Percentiles rank a stretch among this genome's conserved stretches.
Evolutionary conservation across 2,797 vertebrate genomes (phyloP).

Genomic region (Taenioides sp.): DNA sequence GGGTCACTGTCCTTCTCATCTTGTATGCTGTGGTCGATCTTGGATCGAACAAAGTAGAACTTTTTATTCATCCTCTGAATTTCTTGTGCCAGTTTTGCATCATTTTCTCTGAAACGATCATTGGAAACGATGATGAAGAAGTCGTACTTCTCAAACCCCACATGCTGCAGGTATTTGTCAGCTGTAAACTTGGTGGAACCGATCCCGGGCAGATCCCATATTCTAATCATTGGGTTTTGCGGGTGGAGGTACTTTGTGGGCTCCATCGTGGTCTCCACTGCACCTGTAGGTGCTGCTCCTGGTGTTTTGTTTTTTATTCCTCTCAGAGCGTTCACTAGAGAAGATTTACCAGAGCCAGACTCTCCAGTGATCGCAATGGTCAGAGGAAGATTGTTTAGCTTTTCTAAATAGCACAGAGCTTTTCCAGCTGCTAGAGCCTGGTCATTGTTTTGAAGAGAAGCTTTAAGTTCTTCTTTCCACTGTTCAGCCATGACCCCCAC

Average conservation of each 20-base stretch:
- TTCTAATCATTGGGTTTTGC: conserved; percentile 55
- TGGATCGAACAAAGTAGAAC: conserved; percentile 76
- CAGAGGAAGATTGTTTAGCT: conserved; percentile 19
- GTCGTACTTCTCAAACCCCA: conserved; percentile 70
- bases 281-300: conserved; percentile 41
- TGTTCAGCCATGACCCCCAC: neutral
- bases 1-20: neutral
- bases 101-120: conserved; percentile 63
- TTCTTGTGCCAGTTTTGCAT: conserved; percentile 68
- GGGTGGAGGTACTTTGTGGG: conserved; percentile 63
- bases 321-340: conserved; percentile 19
- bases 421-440: conserved; percentile 18
- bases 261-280: conserved; percentile 39
- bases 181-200: conserved; percentile 60
- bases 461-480: neutral
- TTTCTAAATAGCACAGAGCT: conserved; percentile 23
- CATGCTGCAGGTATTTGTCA: conserved; percentile 8
- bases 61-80: conserved; percentile 69
- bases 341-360: conserved; percentile 31
- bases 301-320: conserved; percentile 13
- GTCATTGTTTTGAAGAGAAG: conserved; percentile 9
- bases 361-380: conserved; percentile 62
- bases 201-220: conserved; percentile 81
- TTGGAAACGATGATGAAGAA: conserved; percentile 75
- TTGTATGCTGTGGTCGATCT: conserved; percentile 69